A percentile compares a stretch with the other conserved stretches of the same genome.
Evolutionary conservation across 1,140 invertebrate species (phyloP).

Genomic region (Orius insidiosus): DNA sequence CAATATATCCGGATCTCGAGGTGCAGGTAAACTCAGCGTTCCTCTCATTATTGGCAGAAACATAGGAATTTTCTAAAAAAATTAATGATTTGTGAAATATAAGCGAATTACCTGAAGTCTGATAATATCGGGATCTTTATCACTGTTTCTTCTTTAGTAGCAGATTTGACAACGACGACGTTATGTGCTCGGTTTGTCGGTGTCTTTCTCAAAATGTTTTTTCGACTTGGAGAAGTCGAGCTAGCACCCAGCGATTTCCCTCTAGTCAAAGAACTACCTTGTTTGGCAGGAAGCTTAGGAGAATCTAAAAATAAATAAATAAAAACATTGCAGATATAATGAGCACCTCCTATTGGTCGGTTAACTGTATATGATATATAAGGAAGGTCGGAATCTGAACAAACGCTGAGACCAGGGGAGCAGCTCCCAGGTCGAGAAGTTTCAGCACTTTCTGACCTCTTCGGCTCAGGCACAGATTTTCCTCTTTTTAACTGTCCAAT

Average conservation of each 20-base stretch:
- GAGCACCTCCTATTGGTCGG: conserved; percentile 62
- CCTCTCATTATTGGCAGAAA: conserved; percentile 85
- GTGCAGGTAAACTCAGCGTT: conserved; percentile 67
- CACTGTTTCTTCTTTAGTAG: conserved; percentile 34
- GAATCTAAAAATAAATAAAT: no score
- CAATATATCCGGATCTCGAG: conserved; percentile 69
- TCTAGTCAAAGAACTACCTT: conserved; percentile 26
- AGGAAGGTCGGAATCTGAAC: conserved; percentile 75
- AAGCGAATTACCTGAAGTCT: conserved; percentile 44
- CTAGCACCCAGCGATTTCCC: conserved; percentile 25
- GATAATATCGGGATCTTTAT: conserved; percentile 62
- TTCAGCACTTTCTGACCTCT: conserved; percentile 15
- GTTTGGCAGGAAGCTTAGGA: conserved; percentile 50
- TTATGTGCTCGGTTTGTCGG: conserved; percentile 23
- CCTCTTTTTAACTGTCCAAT: conserved; percentile 16
- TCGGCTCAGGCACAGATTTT: conserved; percentile 20
- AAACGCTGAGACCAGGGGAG: conserved; percentile 73
- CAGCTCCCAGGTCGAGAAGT: conserved; percentile 34
- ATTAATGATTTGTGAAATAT: no score
- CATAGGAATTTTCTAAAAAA: conserved; percentile 58
- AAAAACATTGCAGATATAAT: no score
- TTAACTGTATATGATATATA: conserved; percentile 90
- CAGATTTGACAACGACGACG: conserved; percentile 74
- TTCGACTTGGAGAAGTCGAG: conserved; percentile 21
- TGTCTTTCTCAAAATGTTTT: conserved; percentile 21